phyloP scores from a whole-genome alignment of 2,113 vertebrate genomes.

The Callospermophilus lateralis region DNA sequence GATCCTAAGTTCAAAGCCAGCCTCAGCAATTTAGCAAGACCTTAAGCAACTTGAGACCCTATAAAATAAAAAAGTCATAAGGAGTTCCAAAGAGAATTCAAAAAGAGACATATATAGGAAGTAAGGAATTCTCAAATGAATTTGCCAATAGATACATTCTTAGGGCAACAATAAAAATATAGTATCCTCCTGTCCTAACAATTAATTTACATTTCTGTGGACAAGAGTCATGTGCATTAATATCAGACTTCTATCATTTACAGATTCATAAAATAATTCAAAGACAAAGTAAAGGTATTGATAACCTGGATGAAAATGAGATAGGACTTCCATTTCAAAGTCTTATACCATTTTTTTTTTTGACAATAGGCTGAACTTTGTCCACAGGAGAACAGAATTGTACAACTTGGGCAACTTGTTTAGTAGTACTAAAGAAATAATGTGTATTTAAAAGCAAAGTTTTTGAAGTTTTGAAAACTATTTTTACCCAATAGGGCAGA shows the following conservation, averaged over 20 bases:
- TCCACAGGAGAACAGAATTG: background rate
- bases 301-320: background rate
- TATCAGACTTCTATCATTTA: slow-evolving; percentile 2
- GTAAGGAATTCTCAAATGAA: slow-evolving; percentile 14
- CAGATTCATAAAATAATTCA: background rate
- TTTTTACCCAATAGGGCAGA: background rate
- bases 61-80: background rate
- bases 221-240: background rate
- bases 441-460: background rate
- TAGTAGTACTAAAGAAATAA: background rate
- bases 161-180: background rate
- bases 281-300: background rate
- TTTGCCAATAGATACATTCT: background rate
- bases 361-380: background rate
- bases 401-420: background rate
- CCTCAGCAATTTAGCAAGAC: too few species aligned
- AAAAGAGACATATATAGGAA: background rate
- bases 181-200: background rate
- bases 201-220: slow-evolving; percentile 35
- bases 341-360: background rate
- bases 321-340: background rate
- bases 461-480: slow-evolving; percentile 7
- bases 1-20: too few species aligned
- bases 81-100: background rate
- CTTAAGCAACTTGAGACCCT: too few species aligned